Evolutionary conservation across 2,888 invertebrate species (phyloP), one percentile per base, ranked within the genome.

Genomic region (Neoascia interrupta): DNA sequence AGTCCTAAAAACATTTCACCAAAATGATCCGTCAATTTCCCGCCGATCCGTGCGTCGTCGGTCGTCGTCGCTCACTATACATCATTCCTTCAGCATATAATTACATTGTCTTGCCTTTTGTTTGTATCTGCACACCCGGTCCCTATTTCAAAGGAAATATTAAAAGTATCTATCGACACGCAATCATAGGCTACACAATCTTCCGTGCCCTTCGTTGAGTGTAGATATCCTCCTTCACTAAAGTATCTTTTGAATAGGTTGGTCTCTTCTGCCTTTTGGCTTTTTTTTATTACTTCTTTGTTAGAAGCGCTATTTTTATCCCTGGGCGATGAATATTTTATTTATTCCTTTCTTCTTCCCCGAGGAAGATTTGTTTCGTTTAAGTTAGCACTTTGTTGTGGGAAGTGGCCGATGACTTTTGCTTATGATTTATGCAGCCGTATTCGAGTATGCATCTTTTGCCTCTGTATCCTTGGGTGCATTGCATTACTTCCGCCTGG

Each of bases 351-450:
- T n/a, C n/a, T n/a, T n/a, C n/a, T n/a, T n/a, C n/a, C n/a, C n/a
- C n/a, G n/a, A n/a, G n/a, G n/a, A n/a, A n/a, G n/a, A n/a, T n/a
- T n/a, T n/a, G n/a, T n/a, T n/a, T 28, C 56, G 26, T 63, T 56
- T 75, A 15, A n/a, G 36, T 70, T 56, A 49, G 53, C 49, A 70
- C 56, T 56, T 63, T 19, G 23, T 23, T 43, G 5, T 26, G 31
- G 74, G 51, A 75, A 70, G 49, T 58, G 56, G 41, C 11, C 56
- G 49, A 36, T 70, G 36, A 70, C 31, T 51, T 11, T 8, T 19
- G 18, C n/a, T n/a, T 51, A 41, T 69, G 74, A 69, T 43, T 61
- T 63, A 75, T 54, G 28, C n/a, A 1, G 13, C n/a, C n/a, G 16
- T 8, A 39, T 53, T 45, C 43, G 43, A 54, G 28, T 15, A 1